A percentile compares a stretch with the other conserved stretches of the same genome.
phyloP scores from a whole-genome alignment of 2,888 invertebrate species.

The Dichetophora obliterata region DNA sequence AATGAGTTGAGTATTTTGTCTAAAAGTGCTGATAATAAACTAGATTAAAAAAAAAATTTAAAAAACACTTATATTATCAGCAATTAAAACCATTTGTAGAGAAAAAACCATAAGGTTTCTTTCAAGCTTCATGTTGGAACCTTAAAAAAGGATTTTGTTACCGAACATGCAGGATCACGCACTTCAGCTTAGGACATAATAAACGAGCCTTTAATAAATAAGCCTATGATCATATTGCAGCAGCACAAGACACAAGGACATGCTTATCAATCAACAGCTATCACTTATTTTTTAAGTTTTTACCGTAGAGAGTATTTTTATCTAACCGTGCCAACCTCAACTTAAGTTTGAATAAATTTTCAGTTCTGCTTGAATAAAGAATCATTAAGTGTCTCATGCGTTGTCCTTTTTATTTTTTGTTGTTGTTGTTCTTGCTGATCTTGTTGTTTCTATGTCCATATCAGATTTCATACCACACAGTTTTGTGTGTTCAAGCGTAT shows the following conservation, averaged over 20 bases:
- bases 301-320: background rate
- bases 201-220: slow-evolving; percentile 25
- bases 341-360: slow-evolving; percentile 30
- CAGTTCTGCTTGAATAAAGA: slow-evolving; percentile 22
- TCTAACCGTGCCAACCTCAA: background rate
- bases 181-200: slow-evolving; percentile 11
- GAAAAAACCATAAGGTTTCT: background rate
- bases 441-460: background rate
- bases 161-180: background rate
- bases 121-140: background rate
- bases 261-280: slow-evolving; percentile 27
- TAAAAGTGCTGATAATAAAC: no score
- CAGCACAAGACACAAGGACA: background rate
- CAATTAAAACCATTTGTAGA: slow-evolving; percentile 7
- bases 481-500: background rate
- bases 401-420: background rate
- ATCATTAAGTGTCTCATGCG: background rate
- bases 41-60: background rate
- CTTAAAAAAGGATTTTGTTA: background rate
- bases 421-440: background rate
- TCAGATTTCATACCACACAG: slow-evolving; percentile 1
- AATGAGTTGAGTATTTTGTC: no score
- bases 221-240: background rate
- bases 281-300: no score
- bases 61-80: slow-evolving; percentile 17